Conservation (phyloP, 64 coral and sea anemone species). For the Orbicella faveolata region DNA sequence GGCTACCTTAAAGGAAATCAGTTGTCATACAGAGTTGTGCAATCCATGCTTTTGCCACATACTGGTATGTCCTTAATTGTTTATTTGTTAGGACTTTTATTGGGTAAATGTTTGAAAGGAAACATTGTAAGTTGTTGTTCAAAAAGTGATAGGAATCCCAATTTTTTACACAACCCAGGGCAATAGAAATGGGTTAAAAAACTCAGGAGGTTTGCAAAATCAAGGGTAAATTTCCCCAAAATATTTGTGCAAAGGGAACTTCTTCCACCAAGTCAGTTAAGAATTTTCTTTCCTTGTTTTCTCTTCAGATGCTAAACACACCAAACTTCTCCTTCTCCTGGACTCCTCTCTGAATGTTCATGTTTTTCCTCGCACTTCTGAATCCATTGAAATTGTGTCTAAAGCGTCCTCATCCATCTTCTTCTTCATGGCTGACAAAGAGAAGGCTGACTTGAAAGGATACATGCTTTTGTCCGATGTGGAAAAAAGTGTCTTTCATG, state of each 20-base stretch:
- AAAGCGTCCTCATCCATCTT: slow-evolving; percentile 70
- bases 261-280: neutral
- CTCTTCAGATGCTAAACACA: slow-evolving; percentile 79
- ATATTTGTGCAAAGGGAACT: too few species aligned
- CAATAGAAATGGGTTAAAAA: neutral
- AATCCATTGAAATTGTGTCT: slow-evolving; percentile 61
- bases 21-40: slow-evolving; percentile 68
- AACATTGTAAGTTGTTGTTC: too few species aligned
- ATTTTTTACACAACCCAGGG: too few species aligned
- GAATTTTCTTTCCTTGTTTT: neutral
- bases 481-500: slow-evolving; percentile 51
- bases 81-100: neutral
- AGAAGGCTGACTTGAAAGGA: slow-evolving; percentile 61
- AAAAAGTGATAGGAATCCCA: too few species aligned
- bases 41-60: slow-evolving; percentile 88
- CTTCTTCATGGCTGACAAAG: slow-evolving; percentile 75
- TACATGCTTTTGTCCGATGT: slow-evolving; percentile 59
- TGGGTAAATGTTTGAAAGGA: too few species aligned
- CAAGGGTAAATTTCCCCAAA: too few species aligned
- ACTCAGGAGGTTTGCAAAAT: neutral
- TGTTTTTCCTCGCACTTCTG: slow-evolving; percentile 79
- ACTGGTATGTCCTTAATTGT: slow-evolving; percentile 47
- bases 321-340: slow-evolving; percentile 90
- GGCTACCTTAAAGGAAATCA: slow-evolving; percentile 63
- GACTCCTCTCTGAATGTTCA: slow-evolving; percentile 84